Percentiles rank a stretch among this genome's conserved stretches.
Evolutionary conservation across 2,113 vertebrate genomes (phyloP).

Genomic region (Neogobius melanostomus): DNA sequence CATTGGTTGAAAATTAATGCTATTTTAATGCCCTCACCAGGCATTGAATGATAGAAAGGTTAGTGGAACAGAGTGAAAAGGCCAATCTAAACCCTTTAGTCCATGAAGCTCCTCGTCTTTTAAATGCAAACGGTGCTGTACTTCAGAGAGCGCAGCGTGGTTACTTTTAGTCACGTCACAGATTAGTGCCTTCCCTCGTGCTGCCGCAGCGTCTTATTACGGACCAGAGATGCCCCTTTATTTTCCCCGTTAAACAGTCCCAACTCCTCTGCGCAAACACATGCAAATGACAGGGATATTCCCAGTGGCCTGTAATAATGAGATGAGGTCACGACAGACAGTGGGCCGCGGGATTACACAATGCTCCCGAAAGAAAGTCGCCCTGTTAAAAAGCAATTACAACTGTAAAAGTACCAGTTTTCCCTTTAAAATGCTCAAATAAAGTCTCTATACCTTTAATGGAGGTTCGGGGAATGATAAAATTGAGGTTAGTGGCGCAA

Average conservation of each 20-base stretch:
- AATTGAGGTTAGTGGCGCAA: not conserved
- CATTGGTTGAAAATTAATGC: too few species aligned
- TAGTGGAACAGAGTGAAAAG: not conserved
- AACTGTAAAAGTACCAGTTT: not conserved
- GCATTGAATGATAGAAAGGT: too few species aligned
- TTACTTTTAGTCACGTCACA: not conserved
- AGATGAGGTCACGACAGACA: constrained; percentile 1
- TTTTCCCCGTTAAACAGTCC: not conserved
- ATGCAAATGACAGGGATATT: not conserved
- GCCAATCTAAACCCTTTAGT: not conserved
- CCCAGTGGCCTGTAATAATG: not conserved
- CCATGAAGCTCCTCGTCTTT: not conserved
- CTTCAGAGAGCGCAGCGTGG: not conserved
- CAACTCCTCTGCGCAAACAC: too few species aligned
- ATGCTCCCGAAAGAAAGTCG: not conserved
- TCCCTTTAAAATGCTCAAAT: constrained; percentile 1
- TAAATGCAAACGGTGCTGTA: not conserved
- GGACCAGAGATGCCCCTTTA: not conserved
- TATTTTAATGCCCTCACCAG: too few species aligned
- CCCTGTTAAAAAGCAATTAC: not conserved
- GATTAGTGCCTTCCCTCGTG: not conserved
- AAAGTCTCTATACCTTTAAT: not conserved
- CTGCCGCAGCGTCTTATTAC: not conserved
- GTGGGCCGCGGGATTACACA: not conserved
- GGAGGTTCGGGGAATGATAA: not conserved